Percentiles rank a stretch among this genome's conserved stretches.
Conservation (phyloP, 53 echinoderm and acorn worm genomes). For the Pentamera pediparva region DNA sequence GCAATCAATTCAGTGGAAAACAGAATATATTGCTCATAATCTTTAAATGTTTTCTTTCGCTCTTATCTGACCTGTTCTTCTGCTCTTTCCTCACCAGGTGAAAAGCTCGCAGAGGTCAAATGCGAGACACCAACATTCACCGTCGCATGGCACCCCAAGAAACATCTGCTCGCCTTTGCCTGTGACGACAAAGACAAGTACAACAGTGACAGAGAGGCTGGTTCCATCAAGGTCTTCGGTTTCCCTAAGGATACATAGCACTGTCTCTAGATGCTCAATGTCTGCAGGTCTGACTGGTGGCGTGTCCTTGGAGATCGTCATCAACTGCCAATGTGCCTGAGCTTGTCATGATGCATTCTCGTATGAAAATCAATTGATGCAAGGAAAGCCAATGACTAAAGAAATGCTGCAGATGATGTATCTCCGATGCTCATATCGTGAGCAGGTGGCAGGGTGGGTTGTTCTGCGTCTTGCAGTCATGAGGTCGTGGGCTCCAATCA, state of each 20-base stretch:
- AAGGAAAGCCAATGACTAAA: too few species aligned
- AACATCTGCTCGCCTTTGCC: constrained; percentile 85
- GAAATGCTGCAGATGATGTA: too few species aligned
- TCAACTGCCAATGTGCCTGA: too few species aligned
- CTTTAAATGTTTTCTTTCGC: background rate
- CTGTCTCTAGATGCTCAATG: background rate
- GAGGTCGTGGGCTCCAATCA: too few species aligned
- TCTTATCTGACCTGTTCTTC: background rate
- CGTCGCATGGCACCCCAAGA: constrained; percentile 93
- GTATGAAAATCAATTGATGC: too few species aligned
- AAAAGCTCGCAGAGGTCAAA: constrained; percentile 84
- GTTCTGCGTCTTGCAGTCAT: too few species aligned
- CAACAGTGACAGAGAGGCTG: constrained; percentile 89
- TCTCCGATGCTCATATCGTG: too few species aligned
- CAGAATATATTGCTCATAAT: too few species aligned
- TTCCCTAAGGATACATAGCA: constrained; percentile 58
- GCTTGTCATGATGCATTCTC: too few species aligned
- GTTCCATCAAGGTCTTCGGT: constrained; percentile 92
- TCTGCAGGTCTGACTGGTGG: background rate
- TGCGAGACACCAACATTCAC: constrained; percentile 98
- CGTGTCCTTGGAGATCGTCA: too few species aligned
- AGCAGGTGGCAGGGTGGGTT: too few species aligned
- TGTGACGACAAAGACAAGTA: constrained; percentile 99
- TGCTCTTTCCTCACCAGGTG: constrained; percentile 50
- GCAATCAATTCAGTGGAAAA: too few species aligned